Base-by-base conservation (phyloP, 2,888 invertebrate species). In the Eristalis pertinax region DNA sequence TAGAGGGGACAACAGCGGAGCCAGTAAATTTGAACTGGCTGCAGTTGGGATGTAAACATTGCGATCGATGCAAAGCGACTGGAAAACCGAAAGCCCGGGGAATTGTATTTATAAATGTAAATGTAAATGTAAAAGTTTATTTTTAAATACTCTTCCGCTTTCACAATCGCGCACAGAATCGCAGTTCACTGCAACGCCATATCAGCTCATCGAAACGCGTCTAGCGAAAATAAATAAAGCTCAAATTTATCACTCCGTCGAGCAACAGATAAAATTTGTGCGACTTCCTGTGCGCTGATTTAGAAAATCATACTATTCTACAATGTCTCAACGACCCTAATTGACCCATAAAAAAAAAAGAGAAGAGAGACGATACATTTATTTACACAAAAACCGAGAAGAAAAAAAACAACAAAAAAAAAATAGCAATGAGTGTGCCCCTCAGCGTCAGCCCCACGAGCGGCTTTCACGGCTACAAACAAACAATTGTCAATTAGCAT, bases 401-500 rank as follows among this genome's bases (percentile, higher is more conserved):
- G 50, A 60, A 58, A 1, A 32, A 43, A 74, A 64, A 81, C 56
- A 70, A 8, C 73, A 62, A 41, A 67, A 43, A 19, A 58, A 69
- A 87, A 67, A n/a, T n/a, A 19, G 8, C 35, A 43, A 60, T 70
- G 67, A 75, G 74, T 68, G 74, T 50, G 50, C 29, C 35, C 62
- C 65, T 29, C 69, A 70, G 38, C 63, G n/a, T n/a, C n/a, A 67
- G 58, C 50, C 64, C 41, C 41, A 70, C 60, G 56, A 74, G 75
- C 70, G 63, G 63, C 58, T 70, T 38, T 74, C 50, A 62, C 74
- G 43, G 73, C 19, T 63, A 77, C 74, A 81, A 82, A 73, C 63
- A 81, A 82, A 79, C 77, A 84, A 74, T 86, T 41, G 69, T 79
- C 87, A 87, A 87, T 87, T 87, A 84, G 79, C 56, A 79, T 75